Conservation (phyloP, 92 coral and sea anemone species). For the Diadumene lineata region DNA sequence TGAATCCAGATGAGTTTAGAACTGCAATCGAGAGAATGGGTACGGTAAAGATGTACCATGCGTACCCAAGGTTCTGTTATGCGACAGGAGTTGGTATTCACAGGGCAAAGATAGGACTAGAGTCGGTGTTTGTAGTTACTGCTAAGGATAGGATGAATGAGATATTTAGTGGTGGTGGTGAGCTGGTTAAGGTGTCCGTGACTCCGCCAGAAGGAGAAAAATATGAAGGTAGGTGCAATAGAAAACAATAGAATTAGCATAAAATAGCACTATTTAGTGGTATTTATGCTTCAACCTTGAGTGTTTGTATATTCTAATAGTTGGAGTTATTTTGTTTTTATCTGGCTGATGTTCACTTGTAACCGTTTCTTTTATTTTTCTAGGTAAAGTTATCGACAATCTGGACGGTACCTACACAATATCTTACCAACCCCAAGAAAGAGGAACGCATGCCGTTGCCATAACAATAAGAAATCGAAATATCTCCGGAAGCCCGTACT, state of each 20-base stretch:
- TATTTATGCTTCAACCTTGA: too few relatives aligned
- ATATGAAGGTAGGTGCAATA: constrained; percentile 47
- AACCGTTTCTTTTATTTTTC: too few relatives aligned
- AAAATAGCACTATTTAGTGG: background rate
- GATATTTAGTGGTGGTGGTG: constrained; percentile 83
- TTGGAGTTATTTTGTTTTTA: too few relatives aligned
- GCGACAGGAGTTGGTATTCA: constrained; percentile 92
- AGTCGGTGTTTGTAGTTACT: constrained; percentile 91
- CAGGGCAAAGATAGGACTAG: constrained; percentile 87
- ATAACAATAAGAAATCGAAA: constrained; percentile 77
- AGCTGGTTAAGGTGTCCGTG: constrained; percentile 67
- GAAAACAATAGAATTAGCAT: background rate
- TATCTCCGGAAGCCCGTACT: constrained; percentile 90
- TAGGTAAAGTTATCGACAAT: constrained; percentile 87
- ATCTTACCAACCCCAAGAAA: constrained; percentile 75
- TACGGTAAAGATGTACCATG: constrained; percentile 70
- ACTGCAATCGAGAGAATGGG: constrained; percentile 78
- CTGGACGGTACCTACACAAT: constrained; percentile 86
- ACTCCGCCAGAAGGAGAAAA: constrained; percentile 88
- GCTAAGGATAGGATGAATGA: constrained; percentile 91
- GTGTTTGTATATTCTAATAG: too few relatives aligned
- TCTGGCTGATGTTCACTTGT: too few relatives aligned
- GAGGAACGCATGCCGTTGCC: constrained; percentile 75
- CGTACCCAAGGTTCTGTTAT: constrained; percentile 86
- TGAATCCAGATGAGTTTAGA: constrained; percentile 86